Conservation (phyloP, 30 jellyfish, hydroid and myxozoan species). For the Hydractinia symbiolongicarpus region DNA sequence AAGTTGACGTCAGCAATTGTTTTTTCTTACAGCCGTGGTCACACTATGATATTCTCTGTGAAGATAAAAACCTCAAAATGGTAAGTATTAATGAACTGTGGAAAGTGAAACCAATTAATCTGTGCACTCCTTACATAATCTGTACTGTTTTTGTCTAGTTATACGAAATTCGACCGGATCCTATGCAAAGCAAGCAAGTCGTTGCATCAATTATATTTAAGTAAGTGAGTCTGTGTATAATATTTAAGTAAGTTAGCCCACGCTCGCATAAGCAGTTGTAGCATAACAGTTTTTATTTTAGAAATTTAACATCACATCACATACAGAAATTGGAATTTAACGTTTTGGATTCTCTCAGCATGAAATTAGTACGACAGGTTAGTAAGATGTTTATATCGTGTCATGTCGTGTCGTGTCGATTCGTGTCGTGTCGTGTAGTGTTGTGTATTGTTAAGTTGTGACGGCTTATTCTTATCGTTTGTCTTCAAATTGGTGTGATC, state of each 20-base stretch:
- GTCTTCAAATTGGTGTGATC: no score
- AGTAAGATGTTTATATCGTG: neutral
- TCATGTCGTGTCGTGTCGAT: no score
- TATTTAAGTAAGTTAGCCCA: neutral
- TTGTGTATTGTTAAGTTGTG: neutral
- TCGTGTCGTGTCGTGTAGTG: neutral
- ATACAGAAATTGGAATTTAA: conserved; percentile 75
- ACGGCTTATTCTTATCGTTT: no score
- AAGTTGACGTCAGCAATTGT: neutral
- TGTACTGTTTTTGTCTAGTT: conserved; percentile 34
- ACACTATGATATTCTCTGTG: conserved; percentile 66
- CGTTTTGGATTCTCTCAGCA: conserved; percentile 84
- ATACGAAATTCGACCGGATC: conserved; percentile 64
- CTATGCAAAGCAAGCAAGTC: conserved; percentile 48
- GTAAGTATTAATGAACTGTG: conserved; percentile 16
- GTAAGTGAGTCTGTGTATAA: conserved; percentile 19
- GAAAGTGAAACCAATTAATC: neutral
- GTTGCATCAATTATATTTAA: conserved; percentile 87
- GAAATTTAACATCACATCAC: conserved; percentile 65
- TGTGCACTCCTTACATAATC: neutral
- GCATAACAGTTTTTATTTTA: conserved; percentile 5
- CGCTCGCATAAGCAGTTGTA: neutral
- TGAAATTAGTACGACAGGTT: conserved; percentile 90
- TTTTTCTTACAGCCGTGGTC: conserved; percentile 67
- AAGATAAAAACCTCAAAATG: conserved; percentile 62